A percentile compares a stretch with the other conserved stretches of the same genome.
Evolutionary conservation across 2,113 vertebrate species (phyloP).

Genomic region (Talpa occidentalis): DNA sequence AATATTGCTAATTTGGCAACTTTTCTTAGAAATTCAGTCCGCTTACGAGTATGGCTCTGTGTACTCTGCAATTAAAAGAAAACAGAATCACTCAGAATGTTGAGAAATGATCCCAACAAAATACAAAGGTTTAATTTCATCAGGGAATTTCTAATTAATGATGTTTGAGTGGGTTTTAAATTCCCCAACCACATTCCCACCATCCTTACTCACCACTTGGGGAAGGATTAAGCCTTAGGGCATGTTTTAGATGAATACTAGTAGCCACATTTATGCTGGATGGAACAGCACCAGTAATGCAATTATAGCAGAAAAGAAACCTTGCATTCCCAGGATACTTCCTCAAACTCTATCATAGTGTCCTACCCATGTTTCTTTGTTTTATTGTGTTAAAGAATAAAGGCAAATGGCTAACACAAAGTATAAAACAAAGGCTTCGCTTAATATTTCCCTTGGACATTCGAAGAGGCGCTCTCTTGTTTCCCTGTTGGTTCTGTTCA

Average conservation of each 20-base stretch:
- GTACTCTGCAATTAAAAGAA: not conserved
- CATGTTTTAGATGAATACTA: slow-evolving; percentile 58
- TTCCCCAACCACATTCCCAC: slow-evolving; percentile 63
- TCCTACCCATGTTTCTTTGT: slow-evolving; percentile 42
- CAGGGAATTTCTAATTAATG: slow-evolving; percentile 74
- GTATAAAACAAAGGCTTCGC: not conserved
- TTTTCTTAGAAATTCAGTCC: not conserved
- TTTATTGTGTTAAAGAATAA: slow-evolving; percentile 14
- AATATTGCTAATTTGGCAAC: not conserved
- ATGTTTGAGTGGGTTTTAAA: slow-evolving; percentile 68
- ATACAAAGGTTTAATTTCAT: slow-evolving; percentile 72
- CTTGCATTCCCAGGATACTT: slow-evolving; percentile 38
- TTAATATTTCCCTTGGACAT: slow-evolving; percentile 3
- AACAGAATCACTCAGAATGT: slow-evolving; percentile 36
- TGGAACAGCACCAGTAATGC: slow-evolving; percentile 28
- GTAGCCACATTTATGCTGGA: slow-evolving; percentile 42
- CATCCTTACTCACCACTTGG: slow-evolving; percentile 61
- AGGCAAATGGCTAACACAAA: not conserved
- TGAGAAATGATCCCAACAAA: slow-evolving; percentile 27
- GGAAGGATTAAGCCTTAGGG: slow-evolving; percentile 73
- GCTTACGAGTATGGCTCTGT: not conserved
- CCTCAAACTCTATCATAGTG: not conserved
- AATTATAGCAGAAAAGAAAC: slow-evolving; percentile 62
- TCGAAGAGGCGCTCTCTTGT: not conserved
- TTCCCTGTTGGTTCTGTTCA: not conserved